phyloP scores from a whole-genome alignment of 1,140 invertebrate genomes.

The Musca vetustissima region DNA sequence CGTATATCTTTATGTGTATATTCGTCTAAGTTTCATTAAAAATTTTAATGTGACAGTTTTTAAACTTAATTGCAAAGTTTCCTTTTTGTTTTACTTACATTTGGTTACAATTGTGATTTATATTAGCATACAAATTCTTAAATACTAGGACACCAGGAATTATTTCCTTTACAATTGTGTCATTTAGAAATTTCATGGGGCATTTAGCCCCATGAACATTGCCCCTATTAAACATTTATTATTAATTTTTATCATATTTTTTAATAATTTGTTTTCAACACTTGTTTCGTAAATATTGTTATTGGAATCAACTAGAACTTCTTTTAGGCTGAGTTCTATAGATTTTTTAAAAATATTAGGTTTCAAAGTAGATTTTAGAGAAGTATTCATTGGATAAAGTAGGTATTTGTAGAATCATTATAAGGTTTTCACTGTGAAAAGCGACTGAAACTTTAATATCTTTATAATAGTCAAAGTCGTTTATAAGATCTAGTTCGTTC shows the following conservation, averaged over 20 bases:
- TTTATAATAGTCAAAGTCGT: background rate
- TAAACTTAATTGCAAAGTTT: background rate
- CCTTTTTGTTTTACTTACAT: background rate
- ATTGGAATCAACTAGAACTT: no score
- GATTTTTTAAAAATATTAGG: background rate
- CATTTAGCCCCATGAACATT: background rate
- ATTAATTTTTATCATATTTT: background rate
- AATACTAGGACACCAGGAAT: background rate
- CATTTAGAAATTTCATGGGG: background rate
- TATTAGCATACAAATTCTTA: background rate
- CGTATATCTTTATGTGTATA: no score
- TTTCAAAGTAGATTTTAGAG: background rate
- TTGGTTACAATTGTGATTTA: constrained; percentile 1
- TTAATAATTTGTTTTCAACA: background rate
- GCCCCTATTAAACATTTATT: background rate
- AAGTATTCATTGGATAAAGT: no score
- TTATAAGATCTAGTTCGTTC: background rate
- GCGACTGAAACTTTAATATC: background rate
- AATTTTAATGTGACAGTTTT: background rate
- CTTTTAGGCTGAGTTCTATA: background rate
- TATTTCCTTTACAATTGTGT: background rate
- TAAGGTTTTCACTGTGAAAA: no score
- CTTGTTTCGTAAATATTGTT: background rate
- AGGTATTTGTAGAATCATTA: no score
- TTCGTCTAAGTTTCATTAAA: no score